Evolutionary conservation across 2,797 vertebrate species (phyloP), one percentile per base, ranked within the genome.

Genomic region (Pseudopleuronectes americanus): DNA sequence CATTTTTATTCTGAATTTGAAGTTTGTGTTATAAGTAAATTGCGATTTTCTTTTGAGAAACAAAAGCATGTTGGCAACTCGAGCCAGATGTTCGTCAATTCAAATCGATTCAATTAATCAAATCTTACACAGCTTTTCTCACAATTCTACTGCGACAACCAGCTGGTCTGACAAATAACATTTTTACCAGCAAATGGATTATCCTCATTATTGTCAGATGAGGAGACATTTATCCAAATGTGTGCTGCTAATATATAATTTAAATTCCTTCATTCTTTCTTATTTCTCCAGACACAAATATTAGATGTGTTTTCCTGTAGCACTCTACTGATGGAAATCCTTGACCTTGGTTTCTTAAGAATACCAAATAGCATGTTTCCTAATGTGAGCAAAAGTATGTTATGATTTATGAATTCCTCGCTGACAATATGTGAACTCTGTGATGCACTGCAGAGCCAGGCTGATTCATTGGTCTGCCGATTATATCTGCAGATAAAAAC

Each of bases 111-210:
- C 38, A 41, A 17, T 43, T 16, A 43, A 16, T 43, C 41, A 38
- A 38, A 38, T 51, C 28, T 65, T 22, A 22, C 23, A 55, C 54
- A 48, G 51, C 13, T 63, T 62, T 63, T 59, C 38, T 65, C 59
- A 24, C 33, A 68, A 36, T 49, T 68, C 56, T 22, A 61, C 28
- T n/a, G 33, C 28, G 10, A 36, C 36, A 61, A 31, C 45, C 26
- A 52, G 5, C 28, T 26, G 21, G 57, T 36, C 38, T 16, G 17
- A 5, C 45, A 57, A 47, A 33, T 52, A 14, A n/a, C 3, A 67
- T 74, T 56, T 13, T 5, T n/a, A 3, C 26, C 53, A 58, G 2
- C 0, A 48, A 47, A 47, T 23, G 2, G 10, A 33, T 59, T 24
- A 45, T 64, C n/a, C n/a, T 38, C 22, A 19, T 21, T 1, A 21